These are phyloP conservation scores for Drosophila neocordata DNA, from an alignment of 1,140 invertebrate genomes.

Conservation along the genomic window DNA sequence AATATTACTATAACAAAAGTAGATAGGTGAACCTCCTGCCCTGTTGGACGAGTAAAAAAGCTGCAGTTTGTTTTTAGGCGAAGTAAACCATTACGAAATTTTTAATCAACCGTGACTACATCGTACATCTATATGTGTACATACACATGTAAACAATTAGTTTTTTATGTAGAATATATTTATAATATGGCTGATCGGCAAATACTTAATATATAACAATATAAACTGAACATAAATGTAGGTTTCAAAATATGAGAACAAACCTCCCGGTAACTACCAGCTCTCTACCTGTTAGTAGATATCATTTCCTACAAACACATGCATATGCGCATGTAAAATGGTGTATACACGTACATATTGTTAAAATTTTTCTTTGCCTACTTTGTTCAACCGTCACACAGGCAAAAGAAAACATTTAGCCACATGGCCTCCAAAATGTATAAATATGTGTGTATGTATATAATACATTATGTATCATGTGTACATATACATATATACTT, in stretches of 20 bases:
- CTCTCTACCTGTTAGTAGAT: too few species aligned
- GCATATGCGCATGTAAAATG: background rate
- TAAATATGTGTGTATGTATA: too few species aligned
- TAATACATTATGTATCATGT: background rate
- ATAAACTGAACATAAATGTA: too few species aligned
- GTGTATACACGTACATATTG: constrained; percentile 9
- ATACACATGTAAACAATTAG: too few species aligned
- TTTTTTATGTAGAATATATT: too few species aligned
- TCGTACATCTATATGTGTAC: background rate
- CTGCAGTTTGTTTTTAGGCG: background rate
- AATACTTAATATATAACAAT: too few species aligned
- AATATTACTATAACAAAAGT: background rate
- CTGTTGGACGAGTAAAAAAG: background rate
- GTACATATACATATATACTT: constrained; percentile 3
- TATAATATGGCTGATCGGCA: too few species aligned
- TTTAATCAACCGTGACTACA: background rate
- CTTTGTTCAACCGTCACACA: constrained; percentile 32
- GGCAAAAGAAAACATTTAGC: constrained; percentile 10
- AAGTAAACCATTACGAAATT: background rate
- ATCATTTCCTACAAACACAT: too few species aligned
- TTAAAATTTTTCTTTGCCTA: constrained; percentile 50
- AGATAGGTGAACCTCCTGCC: too few species aligned
- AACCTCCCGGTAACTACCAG: too few species aligned
- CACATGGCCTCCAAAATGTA: background rate
- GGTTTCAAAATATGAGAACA: too few species aligned